phyloP scores from a whole-genome alignment of 2,888 invertebrate genomes.

The Ceramica pisi region DNA sequence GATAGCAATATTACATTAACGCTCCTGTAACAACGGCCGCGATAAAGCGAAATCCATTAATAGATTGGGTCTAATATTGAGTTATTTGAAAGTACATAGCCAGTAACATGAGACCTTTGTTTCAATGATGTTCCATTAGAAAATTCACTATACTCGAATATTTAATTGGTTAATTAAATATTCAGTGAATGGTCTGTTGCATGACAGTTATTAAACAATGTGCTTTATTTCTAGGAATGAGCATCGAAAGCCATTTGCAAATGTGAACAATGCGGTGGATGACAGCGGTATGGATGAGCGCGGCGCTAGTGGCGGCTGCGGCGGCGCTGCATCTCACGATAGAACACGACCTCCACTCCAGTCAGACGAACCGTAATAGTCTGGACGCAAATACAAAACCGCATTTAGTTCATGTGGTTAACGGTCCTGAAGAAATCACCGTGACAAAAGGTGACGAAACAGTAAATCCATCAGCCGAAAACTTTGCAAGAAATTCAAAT shows the following conservation, averaged over 20 bases:
- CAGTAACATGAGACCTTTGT: neutral
- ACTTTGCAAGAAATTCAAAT: neutral
- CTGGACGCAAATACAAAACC: neutral
- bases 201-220: constrained; percentile 2
- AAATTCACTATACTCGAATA: no score
- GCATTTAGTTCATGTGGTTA: neutral
- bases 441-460: neutral
- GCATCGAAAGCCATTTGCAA: constrained; percentile 29
- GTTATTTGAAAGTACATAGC: constrained; percentile 1
- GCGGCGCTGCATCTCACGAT: constrained; percentile 43
- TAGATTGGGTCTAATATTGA: constrained; percentile 15
- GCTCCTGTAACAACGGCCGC: neutral
- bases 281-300: constrained; percentile 58
- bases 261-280: constrained; percentile 69
- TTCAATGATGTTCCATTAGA: constrained; percentile 13
- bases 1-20: constrained; percentile 14
- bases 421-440: neutral
- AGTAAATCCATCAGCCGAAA: constrained; percentile 7
- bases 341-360: constrained; percentile 5
- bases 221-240: constrained; percentile 47
- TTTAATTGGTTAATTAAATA: constrained; percentile 8
- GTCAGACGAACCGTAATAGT: neutral
- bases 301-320: constrained; percentile 48
- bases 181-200: neutral
- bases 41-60: constrained; percentile 30